These are phyloP conservation scores for Sceloporus undulatus DNA, from an alignment of 2,113 vertebrate genomes.

Conservation along the genomic window DNA sequence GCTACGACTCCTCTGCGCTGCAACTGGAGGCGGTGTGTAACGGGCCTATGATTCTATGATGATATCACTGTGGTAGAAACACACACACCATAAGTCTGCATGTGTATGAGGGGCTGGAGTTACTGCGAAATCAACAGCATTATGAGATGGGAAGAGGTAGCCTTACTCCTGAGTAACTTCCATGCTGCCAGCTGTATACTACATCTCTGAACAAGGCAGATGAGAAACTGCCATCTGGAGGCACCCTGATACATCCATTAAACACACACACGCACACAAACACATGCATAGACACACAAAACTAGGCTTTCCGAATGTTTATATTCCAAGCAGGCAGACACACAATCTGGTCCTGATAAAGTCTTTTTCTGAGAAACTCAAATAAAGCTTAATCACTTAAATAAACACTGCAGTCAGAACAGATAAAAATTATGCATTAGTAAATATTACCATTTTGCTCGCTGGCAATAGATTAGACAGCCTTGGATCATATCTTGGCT, in stretches of 20 bases:
- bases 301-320: not conserved
- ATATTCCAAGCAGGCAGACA: conserved; percentile 12
- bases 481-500: conserved; percentile 46
- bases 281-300: not conserved
- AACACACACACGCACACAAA: not conserved
- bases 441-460: conserved; percentile 44
- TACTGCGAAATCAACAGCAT: not conserved
- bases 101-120: too few species aligned
- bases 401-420: conserved; percentile 42
- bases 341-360: conserved; percentile 8
- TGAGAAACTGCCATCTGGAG: conserved; percentile 22
- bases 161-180: not conserved
- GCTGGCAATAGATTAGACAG: conserved; percentile 2
- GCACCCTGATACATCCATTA: not conserved
- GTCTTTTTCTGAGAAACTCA: conserved; percentile 50
- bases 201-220: not conserved
- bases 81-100: too few species aligned
- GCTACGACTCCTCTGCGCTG: too few species aligned
- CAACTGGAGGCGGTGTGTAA: too few species aligned
- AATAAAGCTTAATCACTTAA: conserved; percentile 17
- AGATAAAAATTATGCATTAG: conserved; percentile 28
- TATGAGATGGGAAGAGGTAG: not conserved
- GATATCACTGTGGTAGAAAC: too few species aligned
- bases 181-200: not conserved
- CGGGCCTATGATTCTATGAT: too few species aligned